A percentile compares a stretch with the other conserved stretches of the same genome.
phyloP scores from a whole-genome alignment of 1,140 invertebrate species.

The Pinna nobilis region DNA sequence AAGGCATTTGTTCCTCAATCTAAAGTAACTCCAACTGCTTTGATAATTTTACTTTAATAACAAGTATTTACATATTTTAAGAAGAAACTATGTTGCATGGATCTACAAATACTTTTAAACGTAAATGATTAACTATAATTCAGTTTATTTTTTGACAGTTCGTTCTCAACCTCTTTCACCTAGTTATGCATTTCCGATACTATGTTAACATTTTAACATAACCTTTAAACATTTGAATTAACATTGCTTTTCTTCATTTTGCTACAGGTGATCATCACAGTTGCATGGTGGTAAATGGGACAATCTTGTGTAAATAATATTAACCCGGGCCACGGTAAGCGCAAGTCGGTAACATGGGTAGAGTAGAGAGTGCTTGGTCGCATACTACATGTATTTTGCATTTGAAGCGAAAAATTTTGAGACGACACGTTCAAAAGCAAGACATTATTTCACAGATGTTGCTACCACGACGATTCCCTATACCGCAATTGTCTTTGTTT shows the following conservation, averaged over 20 bases:
- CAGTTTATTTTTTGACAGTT: too few relatives aligned
- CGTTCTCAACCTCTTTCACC: background rate
- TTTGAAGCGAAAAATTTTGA: background rate
- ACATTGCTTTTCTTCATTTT: background rate
- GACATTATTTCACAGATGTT: background rate
- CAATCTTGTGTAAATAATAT: constrained; percentile 1
- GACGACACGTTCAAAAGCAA: background rate
- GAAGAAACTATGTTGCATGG: too few relatives aligned
- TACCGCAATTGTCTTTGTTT: background rate
- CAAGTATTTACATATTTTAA: too few relatives aligned
- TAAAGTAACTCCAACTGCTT: too few relatives aligned
- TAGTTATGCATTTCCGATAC: background rate
- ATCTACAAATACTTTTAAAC: too few relatives aligned
- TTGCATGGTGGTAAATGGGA: too few relatives aligned
- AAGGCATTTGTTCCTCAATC: too few relatives aligned
- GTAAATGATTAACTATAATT: too few relatives aligned
- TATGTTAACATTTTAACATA: background rate
- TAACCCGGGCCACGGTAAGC: background rate
- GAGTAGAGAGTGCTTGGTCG: background rate
- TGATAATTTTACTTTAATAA: too few relatives aligned
- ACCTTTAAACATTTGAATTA: background rate
- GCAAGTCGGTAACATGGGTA: background rate
- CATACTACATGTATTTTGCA: background rate
- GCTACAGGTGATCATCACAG: too few relatives aligned
- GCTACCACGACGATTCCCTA: background rate